A percentile compares a stretch with the other conserved stretches of the same genome.
Conservation (phyloP, 2,797 vertebrate genomes). For the Sylvia borin region DNA sequence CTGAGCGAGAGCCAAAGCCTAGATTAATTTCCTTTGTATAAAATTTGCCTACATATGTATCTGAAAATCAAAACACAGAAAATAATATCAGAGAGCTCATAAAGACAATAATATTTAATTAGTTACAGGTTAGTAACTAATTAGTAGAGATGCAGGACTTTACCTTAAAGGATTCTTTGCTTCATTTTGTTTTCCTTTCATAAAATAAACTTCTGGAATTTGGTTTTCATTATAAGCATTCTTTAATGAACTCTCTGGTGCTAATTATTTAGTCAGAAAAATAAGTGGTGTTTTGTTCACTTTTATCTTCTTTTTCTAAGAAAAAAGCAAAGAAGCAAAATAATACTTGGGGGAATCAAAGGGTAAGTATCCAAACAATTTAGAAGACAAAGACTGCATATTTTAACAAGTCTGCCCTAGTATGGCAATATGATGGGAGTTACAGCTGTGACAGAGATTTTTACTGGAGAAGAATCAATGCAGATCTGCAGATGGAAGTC, state of each 20-base stretch:
- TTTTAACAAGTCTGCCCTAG: not conserved
- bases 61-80: conserved; percentile 30
- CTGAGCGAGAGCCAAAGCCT: conserved; percentile 35
- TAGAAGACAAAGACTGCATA: not conserved
- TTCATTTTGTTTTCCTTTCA: not conserved
- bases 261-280: not conserved
- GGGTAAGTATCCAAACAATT: not conserved
- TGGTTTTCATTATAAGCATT: not conserved
- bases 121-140: not conserved
- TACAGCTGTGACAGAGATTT: conserved; percentile 19
- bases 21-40: conserved; percentile 1
- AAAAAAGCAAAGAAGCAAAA: not conserved
- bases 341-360: not conserved
- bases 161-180: not conserved
- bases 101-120: not conserved
- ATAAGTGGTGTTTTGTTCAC: not conserved
- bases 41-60: not conserved
- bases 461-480: not conserved
- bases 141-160: not conserved
- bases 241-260: not conserved
- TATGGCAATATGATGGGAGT: not conserved
- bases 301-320: not conserved
- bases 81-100: not conserved
- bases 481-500: conserved; percentile 12
- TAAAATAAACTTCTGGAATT: not conserved